A percentile compares a stretch with the other conserved stretches of the same genome.
These are phyloP conservation scores for Ctenochaetus hawaiiensis DNA, from an alignment of 2,797 vertebrate genomes.

Conservation along the genomic window DNA sequence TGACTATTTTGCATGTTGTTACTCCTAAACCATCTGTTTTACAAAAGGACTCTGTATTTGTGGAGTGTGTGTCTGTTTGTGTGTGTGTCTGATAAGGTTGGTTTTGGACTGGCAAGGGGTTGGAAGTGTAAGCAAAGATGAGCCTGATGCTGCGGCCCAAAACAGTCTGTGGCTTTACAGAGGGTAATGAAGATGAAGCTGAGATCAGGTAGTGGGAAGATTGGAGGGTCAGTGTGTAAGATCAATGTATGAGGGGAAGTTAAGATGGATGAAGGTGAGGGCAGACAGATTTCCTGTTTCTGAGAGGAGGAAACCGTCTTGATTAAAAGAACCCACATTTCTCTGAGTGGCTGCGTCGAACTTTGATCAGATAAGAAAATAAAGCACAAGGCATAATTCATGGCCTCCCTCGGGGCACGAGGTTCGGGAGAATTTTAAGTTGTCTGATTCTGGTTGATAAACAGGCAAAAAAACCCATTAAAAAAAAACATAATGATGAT, in stretches of 20 bases:
- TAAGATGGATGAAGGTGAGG: constrained; percentile 58
- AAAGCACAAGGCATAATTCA: constrained; percentile 50
- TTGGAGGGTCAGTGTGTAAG: constrained; percentile 63
- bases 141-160: constrained; percentile 38
- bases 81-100: constrained; percentile 6
- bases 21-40: constrained; percentile 66
- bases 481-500: background rate
- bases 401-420: constrained; percentile 15
- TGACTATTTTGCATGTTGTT: constrained; percentile 74
- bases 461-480: background rate
- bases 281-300: constrained; percentile 65
- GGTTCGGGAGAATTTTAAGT: constrained; percentile 23
- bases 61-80: background rate
- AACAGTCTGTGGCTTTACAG: constrained; percentile 54
- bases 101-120: background rate
- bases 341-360: constrained; percentile 46
- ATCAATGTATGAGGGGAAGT: constrained; percentile 63
- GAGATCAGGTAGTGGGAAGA: constrained; percentile 65
- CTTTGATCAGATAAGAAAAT: constrained; percentile 50
- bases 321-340: constrained; percentile 69
- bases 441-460: background rate
- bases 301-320: constrained; percentile 56
- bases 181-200: constrained; percentile 84
- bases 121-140: constrained; percentile 17
- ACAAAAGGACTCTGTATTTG: constrained; percentile 61